Conservation (phyloP, 2,113 vertebrate species). For the Alouatta palliata region DNA sequence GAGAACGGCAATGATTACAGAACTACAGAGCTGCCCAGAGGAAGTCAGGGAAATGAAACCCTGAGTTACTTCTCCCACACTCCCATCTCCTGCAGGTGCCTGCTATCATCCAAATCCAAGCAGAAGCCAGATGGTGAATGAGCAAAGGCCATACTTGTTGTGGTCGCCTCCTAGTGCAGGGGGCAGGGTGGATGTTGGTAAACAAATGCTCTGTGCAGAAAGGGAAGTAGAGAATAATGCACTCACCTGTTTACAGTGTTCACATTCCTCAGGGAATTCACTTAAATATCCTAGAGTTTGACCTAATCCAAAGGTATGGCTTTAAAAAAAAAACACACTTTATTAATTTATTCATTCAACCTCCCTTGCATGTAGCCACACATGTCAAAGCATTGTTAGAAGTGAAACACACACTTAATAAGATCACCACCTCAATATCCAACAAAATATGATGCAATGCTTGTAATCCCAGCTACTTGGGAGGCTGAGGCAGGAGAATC, state of each 20-base stretch:
- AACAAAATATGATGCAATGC: not conserved
- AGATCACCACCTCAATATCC: not conserved
- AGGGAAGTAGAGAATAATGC: no score
- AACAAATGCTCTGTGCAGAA: fast-evolving
- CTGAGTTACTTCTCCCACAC: not conserved
- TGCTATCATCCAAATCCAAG: not conserved
- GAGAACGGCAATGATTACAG: not conserved
- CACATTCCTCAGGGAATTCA: no score
- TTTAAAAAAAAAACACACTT: no score
- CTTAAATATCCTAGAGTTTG: no score
- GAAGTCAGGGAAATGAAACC: not conserved
- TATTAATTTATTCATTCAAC: not conserved
- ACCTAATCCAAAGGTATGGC: no score
- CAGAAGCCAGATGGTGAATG: no score
- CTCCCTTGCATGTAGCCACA: not conserved
- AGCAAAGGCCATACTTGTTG: fast-evolving
- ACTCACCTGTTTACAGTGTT: no score
- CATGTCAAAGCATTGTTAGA: not conserved
- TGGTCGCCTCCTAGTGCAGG: no score
- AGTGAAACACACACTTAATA: not conserved
- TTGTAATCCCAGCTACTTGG: no score
- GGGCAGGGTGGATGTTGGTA: no score
- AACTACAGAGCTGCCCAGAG: no score
- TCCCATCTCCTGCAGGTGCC: not conserved
- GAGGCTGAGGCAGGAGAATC: no score